Evolutionary conservation across 2,113 vertebrate genomes (phyloP).

Genomic region (Myrmecophaga tridactyla): DNA sequence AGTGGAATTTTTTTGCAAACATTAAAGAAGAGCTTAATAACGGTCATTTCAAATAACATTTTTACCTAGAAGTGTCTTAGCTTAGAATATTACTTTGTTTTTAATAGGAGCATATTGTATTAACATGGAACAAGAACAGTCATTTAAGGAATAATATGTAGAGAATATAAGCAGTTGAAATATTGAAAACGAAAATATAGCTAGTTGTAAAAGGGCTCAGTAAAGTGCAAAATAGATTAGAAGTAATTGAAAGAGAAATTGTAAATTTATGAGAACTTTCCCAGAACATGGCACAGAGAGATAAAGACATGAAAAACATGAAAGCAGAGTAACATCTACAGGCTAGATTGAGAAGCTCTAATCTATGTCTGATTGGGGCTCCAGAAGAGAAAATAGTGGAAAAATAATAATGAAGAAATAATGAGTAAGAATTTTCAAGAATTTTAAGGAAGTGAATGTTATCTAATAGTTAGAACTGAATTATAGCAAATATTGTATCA

Average conservation of each 20-base stretch:
- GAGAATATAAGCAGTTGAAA: constrained; percentile 14
- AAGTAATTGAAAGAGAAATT: not conserved
- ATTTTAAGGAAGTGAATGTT: not conserved
- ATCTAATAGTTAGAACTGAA: not conserved
- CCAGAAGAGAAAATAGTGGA: not conserved
- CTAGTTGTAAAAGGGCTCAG: not conserved
- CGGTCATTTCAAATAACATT: constrained; percentile 2
- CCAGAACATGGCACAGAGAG: not conserved
- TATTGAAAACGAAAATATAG: not conserved
- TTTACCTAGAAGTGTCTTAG: not conserved
- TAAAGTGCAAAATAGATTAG: not conserved
- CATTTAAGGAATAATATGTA: not conserved
- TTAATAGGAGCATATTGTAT: not conserved
- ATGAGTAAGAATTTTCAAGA: not conserved
- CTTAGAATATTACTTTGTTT: not conserved
- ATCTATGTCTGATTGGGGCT: not conserved
- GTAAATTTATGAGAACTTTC: not conserved
- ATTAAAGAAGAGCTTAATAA: constrained; percentile 33
- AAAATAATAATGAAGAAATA: not conserved
- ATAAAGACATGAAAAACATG: not conserved
- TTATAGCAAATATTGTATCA: not conserved
- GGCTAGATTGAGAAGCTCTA: not conserved
- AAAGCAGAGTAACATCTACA: not conserved
- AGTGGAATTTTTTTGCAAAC: not conserved
- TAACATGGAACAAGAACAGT: not conserved